phyloP scores from a whole-genome alignment of 1,140 invertebrate species.

The Hermetia illucens region DNA sequence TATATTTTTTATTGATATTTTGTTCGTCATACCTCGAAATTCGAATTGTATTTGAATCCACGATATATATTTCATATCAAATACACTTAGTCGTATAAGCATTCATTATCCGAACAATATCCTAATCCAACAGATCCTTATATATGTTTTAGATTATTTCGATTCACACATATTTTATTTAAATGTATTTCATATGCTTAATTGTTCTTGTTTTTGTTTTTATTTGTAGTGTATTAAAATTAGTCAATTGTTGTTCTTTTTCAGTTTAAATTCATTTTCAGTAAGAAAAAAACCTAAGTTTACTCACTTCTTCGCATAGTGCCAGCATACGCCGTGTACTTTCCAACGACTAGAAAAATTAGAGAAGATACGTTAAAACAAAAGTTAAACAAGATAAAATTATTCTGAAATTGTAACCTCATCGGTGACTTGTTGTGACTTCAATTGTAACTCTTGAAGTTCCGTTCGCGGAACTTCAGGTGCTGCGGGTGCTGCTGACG shows the following conservation, averaged over 20 bases:
- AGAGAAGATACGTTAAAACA: not conserved
- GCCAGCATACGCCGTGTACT: constrained; percentile 91
- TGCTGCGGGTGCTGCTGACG: constrained; percentile 32
- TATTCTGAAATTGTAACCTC: constrained; percentile 44
- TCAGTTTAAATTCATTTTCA: not conserved
- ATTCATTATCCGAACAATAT: no score
- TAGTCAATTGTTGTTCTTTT: not conserved
- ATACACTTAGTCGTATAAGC: no score
- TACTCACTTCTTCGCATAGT: constrained; percentile 91
- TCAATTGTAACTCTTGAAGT: constrained; percentile 79
- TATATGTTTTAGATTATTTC: no score
- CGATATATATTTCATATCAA: no score
- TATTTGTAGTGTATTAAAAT: not conserved
- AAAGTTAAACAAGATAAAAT: constrained; percentile 2
- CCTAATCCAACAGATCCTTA: no score
- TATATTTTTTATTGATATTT: no score
- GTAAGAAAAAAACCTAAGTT: not conserved
- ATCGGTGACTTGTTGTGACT: constrained; percentile 76
- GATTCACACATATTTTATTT: not conserved
- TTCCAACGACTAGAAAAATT: constrained; percentile 79
- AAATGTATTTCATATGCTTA: not conserved
- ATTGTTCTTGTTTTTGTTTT: not conserved
- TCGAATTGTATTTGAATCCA: no score
- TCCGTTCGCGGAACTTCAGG: constrained; percentile 66
- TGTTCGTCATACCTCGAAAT: no score